These are phyloP conservation scores for Phengaris arion DNA, from an alignment of 2,888 invertebrate genomes.

Conservation along the genomic window DNA sequence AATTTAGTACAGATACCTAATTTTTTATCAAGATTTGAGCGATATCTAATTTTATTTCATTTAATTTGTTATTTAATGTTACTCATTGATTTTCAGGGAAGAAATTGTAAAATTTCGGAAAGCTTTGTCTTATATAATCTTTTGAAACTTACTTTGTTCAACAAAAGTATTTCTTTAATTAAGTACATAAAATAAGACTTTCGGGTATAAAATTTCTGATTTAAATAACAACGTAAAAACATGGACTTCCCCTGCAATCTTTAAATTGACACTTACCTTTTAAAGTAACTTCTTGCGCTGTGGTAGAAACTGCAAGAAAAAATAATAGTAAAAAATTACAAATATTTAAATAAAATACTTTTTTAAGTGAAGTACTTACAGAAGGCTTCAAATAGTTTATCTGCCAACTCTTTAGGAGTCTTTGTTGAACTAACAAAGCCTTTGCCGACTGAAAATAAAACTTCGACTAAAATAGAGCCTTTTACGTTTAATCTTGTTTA, in stretches of 20 bases:
- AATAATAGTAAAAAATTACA: constrained; percentile 26
- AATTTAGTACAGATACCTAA: no score
- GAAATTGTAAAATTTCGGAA: no score
- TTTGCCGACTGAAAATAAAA: constrained; percentile 49
- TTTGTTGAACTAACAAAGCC: constrained; percentile 56
- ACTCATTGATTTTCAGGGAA: no score
- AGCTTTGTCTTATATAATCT: no score
- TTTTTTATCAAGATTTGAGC: no score
- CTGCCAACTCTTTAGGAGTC: constrained; percentile 53
- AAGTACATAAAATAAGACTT: no score
- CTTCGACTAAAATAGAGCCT: constrained; percentile 23
- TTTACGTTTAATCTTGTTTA: neutral
- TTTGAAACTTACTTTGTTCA: no score
- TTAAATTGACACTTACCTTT: constrained; percentile 41
- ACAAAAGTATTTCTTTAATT: no score
- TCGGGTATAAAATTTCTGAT: no score
- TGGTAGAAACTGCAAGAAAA: constrained; percentile 48
- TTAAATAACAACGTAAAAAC: no score
- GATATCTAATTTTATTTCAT: no score
- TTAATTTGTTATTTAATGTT: neutral
- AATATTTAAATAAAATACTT: constrained; percentile 27
- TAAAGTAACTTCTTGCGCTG: constrained; percentile 48
- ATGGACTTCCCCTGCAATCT: neutral
- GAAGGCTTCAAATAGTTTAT: constrained; percentile 54
- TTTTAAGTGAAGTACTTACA: constrained; percentile 50